Percentiles rank a stretch among this genome's conserved stretches.
These are phyloP conservation scores for Epinephelus malabaricus DNA, from an alignment of 2,797 vertebrate genomes.

Conservation along the genomic window DNA sequence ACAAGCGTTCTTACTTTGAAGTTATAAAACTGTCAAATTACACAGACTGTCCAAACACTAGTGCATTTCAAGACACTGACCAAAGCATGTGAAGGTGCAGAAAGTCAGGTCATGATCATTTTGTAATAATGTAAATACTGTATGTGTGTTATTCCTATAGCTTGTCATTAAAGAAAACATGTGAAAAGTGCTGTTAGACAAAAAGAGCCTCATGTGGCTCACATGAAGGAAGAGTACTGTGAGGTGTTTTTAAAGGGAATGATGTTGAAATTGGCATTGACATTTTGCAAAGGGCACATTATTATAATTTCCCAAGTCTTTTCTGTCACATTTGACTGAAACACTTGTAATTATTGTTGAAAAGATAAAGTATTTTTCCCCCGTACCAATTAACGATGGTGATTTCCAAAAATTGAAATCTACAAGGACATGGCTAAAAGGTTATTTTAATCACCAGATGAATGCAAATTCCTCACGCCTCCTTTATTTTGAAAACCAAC, in stretches of 20 bases:
- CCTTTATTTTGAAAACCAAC: conserved; percentile 15
- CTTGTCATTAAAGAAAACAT: conserved; percentile 16
- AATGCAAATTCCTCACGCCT: neutral
- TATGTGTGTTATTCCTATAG: conserved; percentile 17
- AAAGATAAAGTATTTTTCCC: neutral
- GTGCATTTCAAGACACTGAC: conserved; percentile 48
- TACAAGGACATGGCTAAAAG: neutral
- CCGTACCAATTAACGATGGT: neutral
- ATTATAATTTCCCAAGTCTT: neutral
- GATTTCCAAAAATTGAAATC: neutral
- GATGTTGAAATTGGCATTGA: neutral
- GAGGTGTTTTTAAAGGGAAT: conserved; percentile 18
- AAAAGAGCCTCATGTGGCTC: conserved; percentile 61
- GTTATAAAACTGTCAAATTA: conserved; percentile 12
- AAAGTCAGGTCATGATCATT: conserved; percentile 1
- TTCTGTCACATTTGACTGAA: neutral
- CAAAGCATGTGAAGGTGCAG: conserved; percentile 42
- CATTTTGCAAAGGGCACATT: conserved; percentile 23
- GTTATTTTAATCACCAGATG: neutral
- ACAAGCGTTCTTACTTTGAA: conserved; percentile 12
- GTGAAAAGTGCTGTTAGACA: conserved; percentile 54
- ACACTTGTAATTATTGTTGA: neutral
- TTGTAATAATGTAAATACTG: conserved; percentile 49
- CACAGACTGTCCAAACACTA: conserved; percentile 2
- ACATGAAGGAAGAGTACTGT: conserved; percentile 47